These are phyloP conservation scores for Ornithoptera alexandrae DNA, from an alignment of 2,888 invertebrate species.

Conservation along the genomic window DNA sequence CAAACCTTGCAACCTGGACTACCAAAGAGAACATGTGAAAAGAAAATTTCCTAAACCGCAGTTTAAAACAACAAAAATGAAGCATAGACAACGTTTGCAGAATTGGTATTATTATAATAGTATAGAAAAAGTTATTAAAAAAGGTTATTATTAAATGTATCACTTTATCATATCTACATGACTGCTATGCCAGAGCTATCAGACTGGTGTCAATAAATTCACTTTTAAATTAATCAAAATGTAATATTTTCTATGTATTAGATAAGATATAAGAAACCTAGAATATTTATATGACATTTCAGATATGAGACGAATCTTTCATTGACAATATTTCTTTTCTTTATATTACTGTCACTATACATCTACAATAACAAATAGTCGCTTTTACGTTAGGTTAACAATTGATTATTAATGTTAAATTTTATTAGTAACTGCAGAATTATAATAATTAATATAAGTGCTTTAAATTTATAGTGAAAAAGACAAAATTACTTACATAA, in stretches of 20 bases:
- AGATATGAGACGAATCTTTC: background rate
- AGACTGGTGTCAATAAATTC: background rate
- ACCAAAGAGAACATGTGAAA: conserved; percentile 60
- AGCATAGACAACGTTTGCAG: background rate
- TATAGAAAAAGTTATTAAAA: background rate
- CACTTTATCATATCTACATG: background rate
- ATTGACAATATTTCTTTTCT: background rate
- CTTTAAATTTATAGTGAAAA: background rate
- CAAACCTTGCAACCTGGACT: conserved; percentile 82
- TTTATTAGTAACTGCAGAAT: background rate
- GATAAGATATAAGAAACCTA: no score
- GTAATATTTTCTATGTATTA: no score
- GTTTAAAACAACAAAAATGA: conserved; percentile 49
- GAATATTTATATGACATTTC: background rate
- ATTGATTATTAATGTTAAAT: background rate
- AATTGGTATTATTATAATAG: background rate
- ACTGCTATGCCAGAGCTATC: background rate
- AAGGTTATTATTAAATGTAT: background rate
- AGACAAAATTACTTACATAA: no score
- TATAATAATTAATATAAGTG: no score
- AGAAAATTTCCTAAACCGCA: conserved; percentile 53
- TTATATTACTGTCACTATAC: background rate
- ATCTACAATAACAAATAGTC: background rate
- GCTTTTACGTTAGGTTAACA: background rate
- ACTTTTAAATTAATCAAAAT: no score